Evolutionary conservation across 2,888 invertebrate species (phyloP), one percentile per base, ranked within the genome.

Genomic region (Brenthis hecate): DNA sequence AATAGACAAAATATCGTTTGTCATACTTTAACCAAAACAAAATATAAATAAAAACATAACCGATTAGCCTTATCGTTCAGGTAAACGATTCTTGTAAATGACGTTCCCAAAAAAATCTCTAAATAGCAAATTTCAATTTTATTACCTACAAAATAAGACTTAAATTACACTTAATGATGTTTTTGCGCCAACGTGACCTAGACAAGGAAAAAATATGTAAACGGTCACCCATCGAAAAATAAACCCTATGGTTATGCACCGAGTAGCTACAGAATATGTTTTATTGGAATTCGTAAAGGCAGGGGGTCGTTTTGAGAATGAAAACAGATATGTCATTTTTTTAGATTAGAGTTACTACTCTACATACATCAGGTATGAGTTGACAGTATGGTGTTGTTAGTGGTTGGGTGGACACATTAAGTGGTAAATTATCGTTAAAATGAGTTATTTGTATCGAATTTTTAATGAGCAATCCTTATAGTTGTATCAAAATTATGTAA

Each of bases 51-150:
- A 87, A 60, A 87, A 84, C 82, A 84, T 87, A 85, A 89, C 85
- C 84, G 91, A 91, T 91, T 89, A 90, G 82, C 75, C 77, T 87
- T 89, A 91, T 91, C 88, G 73, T 70, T 78, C 85, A 86, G 88
- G 88, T 89, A 90, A 86, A 84, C 84, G 85, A 82, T 86, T 85
- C 85, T 81, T 79, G 75, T 80, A 82, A 85, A 87, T 82, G 79
- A 85, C 85, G 85, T 81, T 83, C 88, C 87, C 84, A 80, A 72
- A 73, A 57, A 56, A 0, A 13, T 16, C 28, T 5, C 28, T 56
- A 51, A 53, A 72, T 32, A n/a, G 58, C 0, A 74, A 19, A 73
- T 69, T 55, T 68, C 28, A 65, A 61, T 69, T 60, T 62, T 79
- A 76, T 55, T 0, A 3, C 5, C 0, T 28, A 43, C 1, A 13